Evolutionary conservation across 2,888 invertebrate species (phyloP).

Genomic region (Acheta domesticus): DNA sequence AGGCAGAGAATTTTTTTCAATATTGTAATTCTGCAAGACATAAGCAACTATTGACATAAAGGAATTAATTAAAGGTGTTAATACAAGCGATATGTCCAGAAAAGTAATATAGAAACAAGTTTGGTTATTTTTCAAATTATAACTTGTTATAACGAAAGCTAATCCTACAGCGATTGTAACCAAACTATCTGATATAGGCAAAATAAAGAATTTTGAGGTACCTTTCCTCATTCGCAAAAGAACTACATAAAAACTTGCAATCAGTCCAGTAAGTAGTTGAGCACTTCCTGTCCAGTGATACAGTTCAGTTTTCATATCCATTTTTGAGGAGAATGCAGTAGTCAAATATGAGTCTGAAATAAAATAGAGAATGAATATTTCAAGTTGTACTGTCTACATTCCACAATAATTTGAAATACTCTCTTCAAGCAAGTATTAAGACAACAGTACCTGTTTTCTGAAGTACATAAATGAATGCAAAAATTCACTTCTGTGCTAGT

Average conservation of each 20-base stretch:
- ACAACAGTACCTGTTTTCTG: too few species aligned
- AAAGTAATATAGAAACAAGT: too few species aligned
- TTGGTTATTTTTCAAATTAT: constrained; percentile 22
- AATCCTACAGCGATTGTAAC: constrained; percentile 39
- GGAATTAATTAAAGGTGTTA: constrained; percentile 45
- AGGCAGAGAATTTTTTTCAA: constrained; percentile 27
- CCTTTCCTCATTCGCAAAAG: constrained; percentile 40
- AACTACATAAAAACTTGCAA: constrained; percentile 38
- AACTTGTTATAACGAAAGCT: constrained; percentile 38
- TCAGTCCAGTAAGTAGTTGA: constrained; percentile 41
- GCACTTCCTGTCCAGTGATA: constrained; percentile 39
- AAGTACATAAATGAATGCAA: too few species aligned
- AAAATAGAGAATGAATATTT: too few species aligned
- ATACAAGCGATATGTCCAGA: constrained; percentile 40
- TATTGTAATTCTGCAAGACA: constrained; percentile 39
- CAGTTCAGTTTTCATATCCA: constrained; percentile 33
- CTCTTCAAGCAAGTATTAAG: too few species aligned
- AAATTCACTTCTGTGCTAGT: too few species aligned
- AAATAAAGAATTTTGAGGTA: constrained; percentile 39
- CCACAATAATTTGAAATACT: too few species aligned
- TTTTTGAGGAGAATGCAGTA: too few species aligned
- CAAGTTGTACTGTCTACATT: too few species aligned
- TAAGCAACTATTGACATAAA: constrained; percentile 44
- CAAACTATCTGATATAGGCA: constrained; percentile 43
- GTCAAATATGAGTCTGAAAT: too few species aligned